Base-by-base conservation (phyloP, 30 jellyfish, hydroid and myxozoan genomes). In the Aurelia sp. region DNA sequence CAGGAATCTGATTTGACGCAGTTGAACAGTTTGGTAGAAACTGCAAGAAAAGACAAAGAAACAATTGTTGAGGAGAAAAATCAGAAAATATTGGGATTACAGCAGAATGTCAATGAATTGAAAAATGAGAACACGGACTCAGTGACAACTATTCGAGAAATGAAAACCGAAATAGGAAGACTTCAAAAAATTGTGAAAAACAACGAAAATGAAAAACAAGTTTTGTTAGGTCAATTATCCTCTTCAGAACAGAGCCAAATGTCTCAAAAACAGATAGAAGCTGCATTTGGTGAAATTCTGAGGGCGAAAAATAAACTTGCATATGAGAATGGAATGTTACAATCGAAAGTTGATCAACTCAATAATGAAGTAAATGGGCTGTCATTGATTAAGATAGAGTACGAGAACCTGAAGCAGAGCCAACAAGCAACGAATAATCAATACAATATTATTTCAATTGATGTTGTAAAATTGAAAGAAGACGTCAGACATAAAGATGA, bases 291-390 rank as follows among this genome's bases (percentile, higher is more conserved):
- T 11, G 97, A 89, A 51, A 89, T 89, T 47, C 21, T 82, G 76
- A 23, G 23, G 27, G 87, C 90, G 21, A 89, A 89, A 76, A 85
- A 76, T 33, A 65, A 71, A 35, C 84, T 89, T 31, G 97, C 97
- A 12, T 89, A 89, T 33, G 97, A 89, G 52, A 89, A 89, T 41
- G 97, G 97, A 19, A 44, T 89, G 71, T 48, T 89, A 71, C 93
- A 81, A 48, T 81, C 93, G 52, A 89, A 76, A 74, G 85, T 89
- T 18, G 89, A 82, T 53, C 89, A 86, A 51, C 51, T 84, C 10
- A 69, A 66, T 27, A 11, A 62, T 11, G 87, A 84, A 3, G 6
- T 60, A 13, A 84, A 76, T 18, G 75, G 40, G 13, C 65, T 17
- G 17, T 33, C 66, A 15, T 74, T 16, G 37, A 62, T 72, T 15